Evolutionary conservation across 2,797 vertebrate species (phyloP).

Genomic region (Arrhamphus sclerolepis): DNA sequence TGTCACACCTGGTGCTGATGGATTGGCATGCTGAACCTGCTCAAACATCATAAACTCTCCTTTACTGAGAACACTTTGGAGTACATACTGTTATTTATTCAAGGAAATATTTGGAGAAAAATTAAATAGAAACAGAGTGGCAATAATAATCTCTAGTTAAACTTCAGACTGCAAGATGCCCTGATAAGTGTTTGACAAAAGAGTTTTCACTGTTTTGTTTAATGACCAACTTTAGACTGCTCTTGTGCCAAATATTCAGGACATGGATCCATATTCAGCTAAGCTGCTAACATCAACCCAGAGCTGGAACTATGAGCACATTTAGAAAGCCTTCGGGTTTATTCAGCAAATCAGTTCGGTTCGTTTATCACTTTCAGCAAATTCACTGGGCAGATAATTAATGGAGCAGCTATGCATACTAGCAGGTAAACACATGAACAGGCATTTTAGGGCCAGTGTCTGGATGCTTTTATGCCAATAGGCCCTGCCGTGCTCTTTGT

Average conservation of each 20-base stretch:
- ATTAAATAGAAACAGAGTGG: no score
- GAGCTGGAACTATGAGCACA: constrained; percentile 6
- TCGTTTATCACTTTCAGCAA: constrained; percentile 47
- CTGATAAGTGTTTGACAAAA: neutral
- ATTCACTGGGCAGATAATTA: constrained; percentile 48
- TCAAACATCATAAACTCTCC: constrained; percentile 3
- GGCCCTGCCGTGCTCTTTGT: neutral
- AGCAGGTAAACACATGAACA: constrained; percentile 14
- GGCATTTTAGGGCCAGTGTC: neutral
- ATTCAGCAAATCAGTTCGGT: constrained; percentile 21
- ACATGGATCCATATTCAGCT: neutral
- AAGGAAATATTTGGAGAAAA: no score
- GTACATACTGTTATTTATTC: no score
- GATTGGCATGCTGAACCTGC: neutral
- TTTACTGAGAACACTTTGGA: no score
- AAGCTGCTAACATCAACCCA: neutral
- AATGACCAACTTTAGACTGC: neutral
- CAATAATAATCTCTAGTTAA: no score
- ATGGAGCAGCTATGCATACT: constrained; percentile 36
- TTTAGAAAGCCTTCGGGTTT: constrained; percentile 8
- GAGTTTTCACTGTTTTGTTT: neutral
- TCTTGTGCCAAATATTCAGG: neutral
- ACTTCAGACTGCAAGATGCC: no score
- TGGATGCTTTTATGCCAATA: neutral
- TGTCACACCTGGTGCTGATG: no score